A percentile compares a stretch with the other conserved stretches of the same genome.
These are phyloP conservation scores for Epizoanthus stellaris DNA, from an alignment of 92 coral and sea anemone species.

Conservation along the genomic window DNA sequence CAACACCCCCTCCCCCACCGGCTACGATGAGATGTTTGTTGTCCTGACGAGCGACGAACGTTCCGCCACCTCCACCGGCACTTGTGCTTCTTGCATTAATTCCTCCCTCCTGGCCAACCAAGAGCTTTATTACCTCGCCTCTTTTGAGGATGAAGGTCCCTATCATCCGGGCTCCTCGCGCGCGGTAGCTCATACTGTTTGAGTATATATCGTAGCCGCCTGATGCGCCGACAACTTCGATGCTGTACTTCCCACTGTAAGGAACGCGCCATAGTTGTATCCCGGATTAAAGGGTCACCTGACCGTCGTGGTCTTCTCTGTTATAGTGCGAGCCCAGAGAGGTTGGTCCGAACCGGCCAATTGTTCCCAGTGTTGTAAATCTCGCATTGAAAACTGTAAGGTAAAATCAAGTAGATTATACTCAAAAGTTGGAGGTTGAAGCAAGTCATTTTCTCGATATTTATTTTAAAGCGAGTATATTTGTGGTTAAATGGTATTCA, in stretches of 20 bases:
- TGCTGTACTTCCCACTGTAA: no score
- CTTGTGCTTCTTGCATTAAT: background rate
- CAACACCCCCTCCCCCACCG: conserved; percentile 22
- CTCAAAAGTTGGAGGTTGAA: background rate
- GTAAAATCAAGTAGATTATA: background rate
- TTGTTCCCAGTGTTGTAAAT: background rate
- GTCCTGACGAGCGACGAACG: conserved; percentile 11
- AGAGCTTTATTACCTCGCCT: background rate
- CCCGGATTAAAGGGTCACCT: no score
- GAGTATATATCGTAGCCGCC: background rate
- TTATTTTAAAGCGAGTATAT: background rate
- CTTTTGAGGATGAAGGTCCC: background rate
- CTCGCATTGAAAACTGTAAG: background rate
- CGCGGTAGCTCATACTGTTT: background rate
- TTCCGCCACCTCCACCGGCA: conserved; percentile 29
- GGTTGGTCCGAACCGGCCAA: background rate
- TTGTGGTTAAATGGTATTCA: background rate
- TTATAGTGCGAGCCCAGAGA: background rate
- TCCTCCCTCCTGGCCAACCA: conserved; percentile 19
- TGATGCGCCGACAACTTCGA: no score
- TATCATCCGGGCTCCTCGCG: conserved; percentile 1
- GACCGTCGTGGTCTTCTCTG: no score
- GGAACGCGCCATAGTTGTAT: no score
- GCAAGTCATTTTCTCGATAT: background rate
- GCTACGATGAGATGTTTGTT: background rate